A percentile compares a stretch with the other conserved stretches of the same genome.
phyloP scores from a whole-genome alignment of 1,140 invertebrate genomes.

The Mizuhopecten yessoensis region DNA sequence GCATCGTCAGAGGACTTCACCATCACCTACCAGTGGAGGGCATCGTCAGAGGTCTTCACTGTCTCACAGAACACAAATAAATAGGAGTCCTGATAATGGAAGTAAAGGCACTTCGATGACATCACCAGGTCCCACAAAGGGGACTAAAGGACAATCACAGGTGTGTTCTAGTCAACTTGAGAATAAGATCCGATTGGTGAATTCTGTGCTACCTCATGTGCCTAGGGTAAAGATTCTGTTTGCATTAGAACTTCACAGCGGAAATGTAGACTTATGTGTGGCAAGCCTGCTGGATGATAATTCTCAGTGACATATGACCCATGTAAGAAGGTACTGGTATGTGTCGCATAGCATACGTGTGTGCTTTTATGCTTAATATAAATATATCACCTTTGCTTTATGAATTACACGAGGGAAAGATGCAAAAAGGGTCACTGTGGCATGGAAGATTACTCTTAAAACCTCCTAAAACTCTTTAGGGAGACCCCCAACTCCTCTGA shows the following conservation, averaged over 20 bases:
- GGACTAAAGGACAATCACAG: neutral
- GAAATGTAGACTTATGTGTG: constrained; percentile 52
- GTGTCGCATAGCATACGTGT: too few relatives aligned
- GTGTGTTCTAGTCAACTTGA: neutral
- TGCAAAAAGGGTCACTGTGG: too few relatives aligned
- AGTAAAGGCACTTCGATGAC: neutral
- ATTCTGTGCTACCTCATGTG: constrained; percentile 52
- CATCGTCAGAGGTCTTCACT: neutral
- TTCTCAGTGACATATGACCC: neutral
- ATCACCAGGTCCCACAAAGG: neutral
- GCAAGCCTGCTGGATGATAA: constrained; percentile 42
- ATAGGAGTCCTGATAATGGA: neutral
- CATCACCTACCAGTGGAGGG: neutral
- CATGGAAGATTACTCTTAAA: too few relatives aligned
- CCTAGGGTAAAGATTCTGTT: neutral
- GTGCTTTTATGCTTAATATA: too few relatives aligned
- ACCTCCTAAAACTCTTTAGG: too few relatives aligned
- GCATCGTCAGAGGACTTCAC: neutral
- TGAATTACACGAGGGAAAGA: too few relatives aligned
- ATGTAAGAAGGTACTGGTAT: too few relatives aligned
- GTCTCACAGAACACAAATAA: neutral
- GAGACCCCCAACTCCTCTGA: too few relatives aligned
- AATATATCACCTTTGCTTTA: too few relatives aligned
- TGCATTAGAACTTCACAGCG: constrained; percentile 4
- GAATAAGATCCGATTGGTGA: constrained; percentile 41